Evolutionary conservation across 2,888 invertebrate species (phyloP).

Genomic region (Lacanobia wlatinum): DNA sequence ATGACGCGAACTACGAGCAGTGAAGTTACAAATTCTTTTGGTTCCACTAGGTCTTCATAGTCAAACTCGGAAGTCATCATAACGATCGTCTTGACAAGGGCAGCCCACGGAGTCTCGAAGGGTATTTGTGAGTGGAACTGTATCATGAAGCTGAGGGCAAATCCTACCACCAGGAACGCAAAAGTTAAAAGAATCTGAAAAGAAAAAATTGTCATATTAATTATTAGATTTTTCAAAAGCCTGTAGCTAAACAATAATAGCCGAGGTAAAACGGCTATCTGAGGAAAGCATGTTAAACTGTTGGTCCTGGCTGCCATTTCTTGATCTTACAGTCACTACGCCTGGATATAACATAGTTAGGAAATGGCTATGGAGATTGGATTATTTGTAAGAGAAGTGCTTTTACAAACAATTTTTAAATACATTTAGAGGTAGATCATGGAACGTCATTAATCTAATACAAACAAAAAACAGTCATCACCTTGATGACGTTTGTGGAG

Average conservation of each 20-base stretch:
- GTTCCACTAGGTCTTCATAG: slow-evolving; percentile 85
- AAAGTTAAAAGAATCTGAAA: slow-evolving; percentile 82
- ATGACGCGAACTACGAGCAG: slow-evolving; percentile 83
- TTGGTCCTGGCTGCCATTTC: no score
- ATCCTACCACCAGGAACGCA: slow-evolving; percentile 86
- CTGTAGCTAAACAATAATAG: neutral
- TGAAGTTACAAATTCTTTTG: slow-evolving; percentile 74
- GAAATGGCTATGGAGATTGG: no score
- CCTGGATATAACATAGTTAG: no score
- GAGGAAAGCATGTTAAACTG: no score
- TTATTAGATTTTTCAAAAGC: neutral
- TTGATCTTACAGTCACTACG: no score
- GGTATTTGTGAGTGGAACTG: slow-evolving; percentile 86
- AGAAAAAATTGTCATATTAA: neutral
- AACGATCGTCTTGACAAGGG: slow-evolving; percentile 89
- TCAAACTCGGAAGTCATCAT: slow-evolving; percentile 92
- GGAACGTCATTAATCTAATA: no score
- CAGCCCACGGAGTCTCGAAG: slow-evolving; percentile 86
- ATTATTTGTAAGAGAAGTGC: no score
- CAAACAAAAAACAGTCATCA: slow-evolving; percentile 59
- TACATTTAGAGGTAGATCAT: no score
- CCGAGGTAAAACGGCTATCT: no score
- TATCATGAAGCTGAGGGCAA: slow-evolving; percentile 89
- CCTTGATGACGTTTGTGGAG: slow-evolving; percentile 90
- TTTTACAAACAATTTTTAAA: neutral